Evolutionary conservation across 2,797 vertebrate species (phyloP).

Genomic region (Cossypha niveicapilla): DNA sequence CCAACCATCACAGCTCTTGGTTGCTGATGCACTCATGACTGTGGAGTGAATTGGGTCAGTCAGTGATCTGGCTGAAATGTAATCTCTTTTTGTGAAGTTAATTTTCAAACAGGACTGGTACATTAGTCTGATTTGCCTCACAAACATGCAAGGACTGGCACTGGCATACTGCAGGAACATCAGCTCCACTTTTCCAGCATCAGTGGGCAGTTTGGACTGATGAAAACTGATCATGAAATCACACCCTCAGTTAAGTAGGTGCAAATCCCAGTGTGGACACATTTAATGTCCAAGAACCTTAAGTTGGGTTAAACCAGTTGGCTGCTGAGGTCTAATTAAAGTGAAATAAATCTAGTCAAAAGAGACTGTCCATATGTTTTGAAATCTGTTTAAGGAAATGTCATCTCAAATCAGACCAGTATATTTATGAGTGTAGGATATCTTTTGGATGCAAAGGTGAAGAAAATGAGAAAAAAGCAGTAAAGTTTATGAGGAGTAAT

Average conservation of each 20-base stretch:
- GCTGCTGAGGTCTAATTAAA: background rate
- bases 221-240: slow-evolving; percentile 39
- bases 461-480: background rate
- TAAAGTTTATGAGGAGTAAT: background rate
- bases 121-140: background rate
- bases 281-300: slow-evolving; percentile 8
- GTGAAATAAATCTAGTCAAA: background rate
- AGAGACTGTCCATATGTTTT: background rate
- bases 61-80: background rate
- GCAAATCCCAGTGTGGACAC: slow-evolving; percentile 34
- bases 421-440: background rate
- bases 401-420: background rate
- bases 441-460: background rate
- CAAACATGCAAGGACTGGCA: background rate
- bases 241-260: slow-evolving; percentile 33
- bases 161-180: background rate
- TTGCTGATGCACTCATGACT: background rate
- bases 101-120: background rate
- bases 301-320: slow-evolving; percentile 1
- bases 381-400: background rate
- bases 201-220: background rate
- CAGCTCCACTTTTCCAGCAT: background rate
- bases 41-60: background rate
- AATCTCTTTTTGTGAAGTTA: background rate
- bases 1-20: background rate